Evolutionary conservation across 1,140 invertebrate species (phyloP).

Genomic region (Hyles vespertilio): DNA sequence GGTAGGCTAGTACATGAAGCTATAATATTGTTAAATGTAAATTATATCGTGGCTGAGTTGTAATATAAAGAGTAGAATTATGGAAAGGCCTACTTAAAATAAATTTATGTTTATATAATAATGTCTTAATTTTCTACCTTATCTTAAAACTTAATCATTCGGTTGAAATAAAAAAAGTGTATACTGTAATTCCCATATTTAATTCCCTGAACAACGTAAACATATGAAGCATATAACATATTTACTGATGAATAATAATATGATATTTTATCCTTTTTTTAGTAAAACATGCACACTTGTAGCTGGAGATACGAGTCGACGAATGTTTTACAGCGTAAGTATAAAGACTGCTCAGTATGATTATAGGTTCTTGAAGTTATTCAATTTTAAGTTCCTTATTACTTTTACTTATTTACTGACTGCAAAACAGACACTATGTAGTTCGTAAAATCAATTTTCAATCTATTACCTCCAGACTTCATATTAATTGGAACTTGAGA

Average conservation of each 20-base stretch:
- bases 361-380: background rate
- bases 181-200: too few species aligned
- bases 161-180: too few species aligned
- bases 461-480: slow-evolving; percentile 79
- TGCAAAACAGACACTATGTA: slow-evolving; percentile 78
- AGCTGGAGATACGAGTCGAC: too few species aligned
- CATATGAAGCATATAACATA: too few species aligned
- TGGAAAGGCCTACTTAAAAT: slow-evolving; percentile 49
- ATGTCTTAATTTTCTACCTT: slow-evolving; percentile 25
- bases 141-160: too few species aligned
- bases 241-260: too few species aligned
- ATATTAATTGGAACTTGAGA: slow-evolving; percentile 80
- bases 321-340: slow-evolving; percentile 1
- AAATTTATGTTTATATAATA: slow-evolving; percentile 55
- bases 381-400: background rate
- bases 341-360: background rate
- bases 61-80: slow-evolving; percentile 11
- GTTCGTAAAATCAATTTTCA: slow-evolving; percentile 81
- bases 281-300: too few species aligned
- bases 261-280: too few species aligned
- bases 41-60: slow-evolving; percentile 16
- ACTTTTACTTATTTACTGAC: slow-evolving; percentile 32
- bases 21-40: slow-evolving; percentile 1
- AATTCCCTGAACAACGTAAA: too few species aligned
- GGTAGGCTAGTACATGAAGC: background rate